These are phyloP conservation scores for Hypomecis atomaria DNA, from an alignment of 2,888 invertebrate species.

Conservation along the genomic window DNA sequence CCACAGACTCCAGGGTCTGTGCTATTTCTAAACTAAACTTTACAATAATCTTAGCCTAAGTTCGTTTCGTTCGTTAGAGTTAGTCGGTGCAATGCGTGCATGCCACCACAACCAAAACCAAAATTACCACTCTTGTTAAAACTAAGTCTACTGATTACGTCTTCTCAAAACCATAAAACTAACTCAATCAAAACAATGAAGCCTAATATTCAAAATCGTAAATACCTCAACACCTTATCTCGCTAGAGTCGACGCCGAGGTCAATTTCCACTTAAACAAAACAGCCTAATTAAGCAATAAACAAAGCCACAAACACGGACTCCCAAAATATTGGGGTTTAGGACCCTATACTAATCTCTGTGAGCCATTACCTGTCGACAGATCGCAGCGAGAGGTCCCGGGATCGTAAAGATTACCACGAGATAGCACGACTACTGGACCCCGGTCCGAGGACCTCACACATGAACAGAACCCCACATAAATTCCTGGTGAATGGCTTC, in stretches of 20 bases:
- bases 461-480: conserved; percentile 73
- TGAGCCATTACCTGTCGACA: conserved; percentile 81
- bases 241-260: conserved; percentile 71
- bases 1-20: too few relatives aligned
- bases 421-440: conserved; percentile 80
- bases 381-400: conserved; percentile 77
- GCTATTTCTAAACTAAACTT: too few relatives aligned
- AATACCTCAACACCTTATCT: conserved; percentile 83
- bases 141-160: conserved; percentile 6
- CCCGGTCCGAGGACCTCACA: conserved; percentile 74
- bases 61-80: too few relatives aligned
- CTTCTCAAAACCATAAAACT: conserved; percentile 45
- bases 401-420: conserved; percentile 82
- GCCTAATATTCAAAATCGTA: conserved; percentile 70
- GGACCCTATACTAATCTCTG: conserved; percentile 72
- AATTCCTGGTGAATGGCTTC: conserved; percentile 78
- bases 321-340: conserved; percentile 71
- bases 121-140: too few relatives aligned
- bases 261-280: conserved; percentile 78
- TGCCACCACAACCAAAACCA: too few relatives aligned
- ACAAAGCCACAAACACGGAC: conserved; percentile 81
- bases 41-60: too few relatives aligned
- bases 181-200: conserved; percentile 69
- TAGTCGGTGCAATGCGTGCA: too few relatives aligned
- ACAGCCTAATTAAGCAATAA: conserved; percentile 85